These are phyloP conservation scores for Hyperoodon ampullatus DNA, from an alignment of 2,113 vertebrate species.

Conservation along the genomic window DNA sequence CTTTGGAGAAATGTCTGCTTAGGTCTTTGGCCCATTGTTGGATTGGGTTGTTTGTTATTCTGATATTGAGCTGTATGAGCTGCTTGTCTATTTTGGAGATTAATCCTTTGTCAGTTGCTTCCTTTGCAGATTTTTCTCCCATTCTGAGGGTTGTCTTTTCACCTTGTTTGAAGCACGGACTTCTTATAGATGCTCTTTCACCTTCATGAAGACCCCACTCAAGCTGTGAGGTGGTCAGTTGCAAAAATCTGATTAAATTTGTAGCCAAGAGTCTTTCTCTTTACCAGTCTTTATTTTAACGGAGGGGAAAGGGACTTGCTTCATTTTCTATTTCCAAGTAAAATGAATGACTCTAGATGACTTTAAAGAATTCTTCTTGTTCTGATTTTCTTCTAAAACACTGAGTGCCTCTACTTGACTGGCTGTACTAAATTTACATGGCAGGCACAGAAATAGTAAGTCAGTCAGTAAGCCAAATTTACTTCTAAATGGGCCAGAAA, in stretches of 20 bases:
- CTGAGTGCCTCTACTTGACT: not conserved
- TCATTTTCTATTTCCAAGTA: not conserved
- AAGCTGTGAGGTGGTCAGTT: not conserved
- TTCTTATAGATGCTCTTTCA: not conserved
- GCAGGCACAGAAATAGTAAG: constrained; percentile 20
- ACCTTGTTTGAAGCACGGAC: not conserved
- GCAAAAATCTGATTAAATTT: not conserved
- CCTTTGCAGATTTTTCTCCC: too few species aligned
- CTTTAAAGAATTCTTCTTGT: not conserved
- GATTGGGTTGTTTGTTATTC: too few species aligned
- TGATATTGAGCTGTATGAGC: too few species aligned
- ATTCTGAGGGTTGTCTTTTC: too few species aligned
- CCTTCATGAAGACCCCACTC: not conserved
- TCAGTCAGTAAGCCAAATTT: constrained; percentile 32
- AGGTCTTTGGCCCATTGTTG: too few species aligned
- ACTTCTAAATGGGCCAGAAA: constrained; percentile 49
- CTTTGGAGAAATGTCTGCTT: too few species aligned
- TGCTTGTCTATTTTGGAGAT: too few species aligned
- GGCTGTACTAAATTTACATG: constrained; percentile 41
- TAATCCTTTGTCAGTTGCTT: too few species aligned
- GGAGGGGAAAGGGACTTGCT: not conserved
- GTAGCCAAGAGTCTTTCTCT: not conserved
- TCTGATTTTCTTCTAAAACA: constrained; percentile 33
- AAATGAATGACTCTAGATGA: not conserved
- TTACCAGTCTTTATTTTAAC: not conserved